Conservation (phyloP, 2,797 vertebrate genomes). For the Mareca strepera region DNA sequence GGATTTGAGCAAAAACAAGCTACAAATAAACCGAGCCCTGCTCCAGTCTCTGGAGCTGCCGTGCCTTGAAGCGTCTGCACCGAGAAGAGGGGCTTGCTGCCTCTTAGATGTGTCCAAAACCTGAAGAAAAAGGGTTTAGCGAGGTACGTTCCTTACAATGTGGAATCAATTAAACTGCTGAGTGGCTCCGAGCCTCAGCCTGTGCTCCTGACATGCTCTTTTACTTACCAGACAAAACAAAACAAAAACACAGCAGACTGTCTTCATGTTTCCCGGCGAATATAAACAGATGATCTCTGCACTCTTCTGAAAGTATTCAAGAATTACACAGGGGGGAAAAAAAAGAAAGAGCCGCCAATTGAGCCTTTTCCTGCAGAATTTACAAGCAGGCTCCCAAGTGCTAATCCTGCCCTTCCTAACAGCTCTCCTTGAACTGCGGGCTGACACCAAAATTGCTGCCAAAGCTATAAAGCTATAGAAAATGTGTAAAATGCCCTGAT, state of each 20-base stretch:
- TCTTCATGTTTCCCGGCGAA: neutral
- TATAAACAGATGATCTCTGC: neutral
- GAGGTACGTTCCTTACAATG: neutral
- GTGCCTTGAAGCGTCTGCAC: neutral
- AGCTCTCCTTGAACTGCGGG: conserved; percentile 17
- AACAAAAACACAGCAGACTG: neutral
- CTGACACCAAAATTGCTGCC: neutral
- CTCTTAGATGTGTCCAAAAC: neutral
- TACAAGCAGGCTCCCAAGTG: conserved; percentile 30
- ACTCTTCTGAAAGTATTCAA: neutral
- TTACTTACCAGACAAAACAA: neutral
- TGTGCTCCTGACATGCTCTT: neutral
- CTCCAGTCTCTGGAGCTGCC: neutral
- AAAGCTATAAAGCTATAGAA: conserved; percentile 32
- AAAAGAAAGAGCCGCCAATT: neutral
- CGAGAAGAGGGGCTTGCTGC: neutral
- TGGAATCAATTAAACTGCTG: conserved; percentile 41
- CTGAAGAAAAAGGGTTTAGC: neutral
- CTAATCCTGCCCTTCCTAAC: conserved; percentile 19
- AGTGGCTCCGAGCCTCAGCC: neutral
- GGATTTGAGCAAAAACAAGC: neutral
- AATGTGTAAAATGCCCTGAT: conserved; percentile 27
- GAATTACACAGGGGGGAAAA: neutral
- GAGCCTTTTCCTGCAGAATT: conserved; percentile 19
- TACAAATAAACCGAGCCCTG: neutral